These are phyloP conservation scores for Nanorana parkeri DNA, from an alignment of 2,113 vertebrate genomes.

Conservation along the genomic window DNA sequence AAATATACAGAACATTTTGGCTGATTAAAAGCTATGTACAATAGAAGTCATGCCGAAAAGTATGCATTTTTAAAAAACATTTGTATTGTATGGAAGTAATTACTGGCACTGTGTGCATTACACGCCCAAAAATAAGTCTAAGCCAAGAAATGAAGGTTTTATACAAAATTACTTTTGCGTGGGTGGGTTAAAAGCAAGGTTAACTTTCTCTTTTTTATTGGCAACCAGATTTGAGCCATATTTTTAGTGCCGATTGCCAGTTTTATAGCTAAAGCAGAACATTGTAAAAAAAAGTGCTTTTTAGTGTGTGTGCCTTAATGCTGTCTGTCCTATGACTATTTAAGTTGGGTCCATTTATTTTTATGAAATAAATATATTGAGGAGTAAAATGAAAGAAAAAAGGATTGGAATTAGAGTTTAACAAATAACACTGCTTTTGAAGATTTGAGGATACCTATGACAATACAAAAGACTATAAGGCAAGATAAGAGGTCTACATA, in stretches of 20 bases:
- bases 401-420: neutral
- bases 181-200: slow-evolving; percentile 80
- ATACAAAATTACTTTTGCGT: slow-evolving; percentile 83
- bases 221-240: slow-evolving; percentile 74
- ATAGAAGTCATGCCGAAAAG: slow-evolving; percentile 63
- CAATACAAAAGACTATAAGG: neutral
- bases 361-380: slow-evolving; percentile 38
- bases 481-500: neutral
- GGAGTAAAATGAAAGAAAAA: neutral
- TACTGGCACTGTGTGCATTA: slow-evolving; percentile 84
- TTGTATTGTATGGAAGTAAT: slow-evolving; percentile 93
- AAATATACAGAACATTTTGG: neutral
- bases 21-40: neutral
- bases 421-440: neutral
- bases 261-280: slow-evolving; percentile 78
- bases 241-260: slow-evolving; percentile 85
- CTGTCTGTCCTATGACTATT: slow-evolving; percentile 43
- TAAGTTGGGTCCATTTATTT: slow-evolving; percentile 56
- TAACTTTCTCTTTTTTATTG: slow-evolving; percentile 75
- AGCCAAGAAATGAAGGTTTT: slow-evolving; percentile 77
- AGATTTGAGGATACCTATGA: neutral
- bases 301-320: slow-evolving; percentile 59
- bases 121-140: slow-evolving; percentile 81
- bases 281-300: slow-evolving; percentile 71
- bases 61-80: slow-evolving; percentile 69